Base-by-base conservation (phyloP, 1,140 invertebrate genomes). In the Leptopilina boulardi region DNA sequence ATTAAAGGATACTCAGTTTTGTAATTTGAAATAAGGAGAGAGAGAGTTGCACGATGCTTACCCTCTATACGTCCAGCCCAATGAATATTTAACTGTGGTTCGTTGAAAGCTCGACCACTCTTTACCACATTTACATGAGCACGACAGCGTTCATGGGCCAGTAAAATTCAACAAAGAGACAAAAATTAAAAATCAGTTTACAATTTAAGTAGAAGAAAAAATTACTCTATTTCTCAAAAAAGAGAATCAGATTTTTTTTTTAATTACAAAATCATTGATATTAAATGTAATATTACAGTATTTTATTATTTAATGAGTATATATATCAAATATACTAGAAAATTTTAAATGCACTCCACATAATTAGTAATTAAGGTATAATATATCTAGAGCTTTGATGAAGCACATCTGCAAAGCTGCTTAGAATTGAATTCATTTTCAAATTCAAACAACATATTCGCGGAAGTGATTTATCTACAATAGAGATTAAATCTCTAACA, bases 41-140 rank as follows among this genome's bases (percentile, higher is more conserved):
- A 26, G 30, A 30, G 26, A 26, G 10, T 30, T n/a, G 1, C 23
- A 56, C 10, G 19, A 19, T 56, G 54, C 54, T 18, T 54, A 54
- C 10, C 3, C 26, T 66, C 59, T n/a, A n/a, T 66, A 38, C 34
- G 59, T 66, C 15, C 59, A 23, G 15, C 0, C 23, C 59, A 66
- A 66, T 66, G 59, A 66, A 66, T 66, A 66, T 66, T 66, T 66
- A 66, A 66, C 23, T 30, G 23, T n/a, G 8, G 59, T 30, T 66
- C 26, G 59, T 66, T 66, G 59, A 66, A 66, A 66, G 59, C 59
- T 66, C 59, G 59, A 30, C 59, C 59, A 30, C 59, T 30, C 59
- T 30, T 66, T 66, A 66, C 59, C 59, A 34, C 59, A 34, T 26
- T 66, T 66, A 66, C 26, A 66, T 66, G 6, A 30, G 59, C 59